phyloP scores from a whole-genome alignment of 2,113 vertebrate genomes.

The Microtus richardsoni region DNA sequence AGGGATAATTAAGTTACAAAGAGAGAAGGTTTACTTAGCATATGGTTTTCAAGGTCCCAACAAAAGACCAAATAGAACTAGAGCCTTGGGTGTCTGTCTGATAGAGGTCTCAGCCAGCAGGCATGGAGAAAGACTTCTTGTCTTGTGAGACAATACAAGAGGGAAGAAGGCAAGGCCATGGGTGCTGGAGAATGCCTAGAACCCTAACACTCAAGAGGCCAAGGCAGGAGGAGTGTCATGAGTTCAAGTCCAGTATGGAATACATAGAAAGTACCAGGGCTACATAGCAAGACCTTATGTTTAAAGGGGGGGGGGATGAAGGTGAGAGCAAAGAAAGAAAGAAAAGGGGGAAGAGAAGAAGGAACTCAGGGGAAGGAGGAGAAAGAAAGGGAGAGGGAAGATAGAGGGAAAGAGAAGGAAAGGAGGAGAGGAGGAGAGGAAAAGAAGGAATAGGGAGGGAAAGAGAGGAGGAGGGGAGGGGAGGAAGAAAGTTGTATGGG shows the following conservation, averaged over 20 bases:
- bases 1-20: conserved; percentile 1
- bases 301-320: neutral
- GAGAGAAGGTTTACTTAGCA: neutral
- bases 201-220: neutral
- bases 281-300: neutral
- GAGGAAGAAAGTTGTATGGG: neutral
- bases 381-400: too few relatives aligned
- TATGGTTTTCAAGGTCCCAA: neutral
- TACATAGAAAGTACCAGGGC: neutral
- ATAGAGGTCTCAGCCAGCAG: neutral
- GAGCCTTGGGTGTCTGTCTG: neutral
- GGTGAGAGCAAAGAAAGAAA: too few relatives aligned
- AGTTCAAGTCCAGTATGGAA: neutral
- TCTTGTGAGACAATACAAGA: neutral
- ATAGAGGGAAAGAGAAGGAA: too few relatives aligned
- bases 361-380: neutral
- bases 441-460: neutral
- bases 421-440: too few relatives aligned
- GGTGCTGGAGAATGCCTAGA: neutral
- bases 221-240: neutral
- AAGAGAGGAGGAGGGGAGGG: neutral
- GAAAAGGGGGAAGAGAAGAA: neutral
- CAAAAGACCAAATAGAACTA: neutral
- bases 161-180: too few relatives aligned
- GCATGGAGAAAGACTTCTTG: neutral